Evolutionary conservation across 2,113 vertebrate genomes (phyloP), one percentile per base, ranked within the genome.

Genomic region (Notarius lentiginosus): DNA sequence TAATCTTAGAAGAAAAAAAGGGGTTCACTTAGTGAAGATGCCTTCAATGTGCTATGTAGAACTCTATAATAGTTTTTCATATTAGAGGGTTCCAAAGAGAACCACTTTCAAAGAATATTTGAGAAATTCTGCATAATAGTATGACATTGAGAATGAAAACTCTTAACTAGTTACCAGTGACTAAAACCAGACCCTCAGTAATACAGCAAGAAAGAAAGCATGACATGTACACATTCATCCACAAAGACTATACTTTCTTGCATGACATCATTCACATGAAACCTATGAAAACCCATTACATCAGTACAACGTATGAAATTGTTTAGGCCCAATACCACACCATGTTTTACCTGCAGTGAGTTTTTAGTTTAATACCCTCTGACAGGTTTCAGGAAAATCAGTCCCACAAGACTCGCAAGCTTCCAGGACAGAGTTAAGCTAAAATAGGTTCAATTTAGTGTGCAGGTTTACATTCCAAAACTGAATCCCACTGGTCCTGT

Each of bases 321-420:
- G 53, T 87, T 86, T 22, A 83, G 84, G 83, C 56, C n/a, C 56
- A 84, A 61, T 8, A 79, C n/a, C 79, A 30, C 75, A 77, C 84
- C 72, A 56, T 77, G 60, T 77, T 90, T 89, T 88, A 88, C 84
- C 90, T 88, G 82, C 84, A 84, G 86, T 61, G 60, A 61, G 51
- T 68, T 82, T 82, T 89, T 76, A 84, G 65, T 11, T 84, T 89
- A 85, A 89, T 86, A 68, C 53, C 58, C 24, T 79, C 79, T 86
- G 88, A 89, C 88, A 88, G 58, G 87, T 75, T 83, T 56, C 17
- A 51, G 72, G 58, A 86, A 89, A 85, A 91, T 79, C 56, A 86
- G 83, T 55, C 86, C 72, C 72, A 20, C 5, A 65, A 82, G 88
- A 82, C 82, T 58, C 70, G 60, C 61, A 89, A 84, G 82, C 72